Base-by-base conservation (phyloP, 2,113 vertebrate species). In the Gopherus flavomarginatus region DNA sequence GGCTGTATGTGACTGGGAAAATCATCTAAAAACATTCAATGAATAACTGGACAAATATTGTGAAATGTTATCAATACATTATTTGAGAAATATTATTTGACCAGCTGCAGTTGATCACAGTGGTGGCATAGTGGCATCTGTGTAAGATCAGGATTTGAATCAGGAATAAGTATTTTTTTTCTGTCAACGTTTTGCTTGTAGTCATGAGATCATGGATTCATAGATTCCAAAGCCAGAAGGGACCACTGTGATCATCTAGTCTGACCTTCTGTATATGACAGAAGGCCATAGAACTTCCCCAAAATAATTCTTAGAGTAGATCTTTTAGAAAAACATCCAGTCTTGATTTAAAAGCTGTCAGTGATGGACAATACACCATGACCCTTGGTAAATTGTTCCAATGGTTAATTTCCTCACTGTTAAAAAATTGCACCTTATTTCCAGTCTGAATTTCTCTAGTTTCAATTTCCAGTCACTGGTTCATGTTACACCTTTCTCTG, bases 161-260 rank as follows among this genome's bases (percentile, higher is more conserved):
- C 17, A 38, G 8, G 35, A 38, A 35, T 72, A 38, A 72, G 21
- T 72, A 85, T 0, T 35, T 79, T 96, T 97, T 93, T 97, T 47
- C 92, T 88, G 83, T 49, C 88, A 93, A 59, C 91, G 87, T 93
- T 97, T 89, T 96, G 84, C 86, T 92, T 96, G 93, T 87, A 96
- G 93, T 91, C 86, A 90, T 81, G 84, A 96, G 94, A 94, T 93
- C 92, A 96, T 96, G 19, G 65, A 38, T n/a, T 72, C 65, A 69
- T 19, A 69, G 65, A 38, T n/a, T 72, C 19, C 35, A 72, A 38
- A 4, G 65, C 35, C n/a, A 21, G 9, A 38, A 72, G 9, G n/a
- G 65, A 72, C 4, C 8, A 72, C 35, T 72, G 7, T 72, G 65
- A 38, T 35, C 35, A 72, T 72, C n/a, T 38, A 22, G 17, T 72